Evolutionary conservation across 2,113 vertebrate species (phyloP), one percentile per base, ranked within the genome.

Genomic region (Daboia siamensis): DNA sequence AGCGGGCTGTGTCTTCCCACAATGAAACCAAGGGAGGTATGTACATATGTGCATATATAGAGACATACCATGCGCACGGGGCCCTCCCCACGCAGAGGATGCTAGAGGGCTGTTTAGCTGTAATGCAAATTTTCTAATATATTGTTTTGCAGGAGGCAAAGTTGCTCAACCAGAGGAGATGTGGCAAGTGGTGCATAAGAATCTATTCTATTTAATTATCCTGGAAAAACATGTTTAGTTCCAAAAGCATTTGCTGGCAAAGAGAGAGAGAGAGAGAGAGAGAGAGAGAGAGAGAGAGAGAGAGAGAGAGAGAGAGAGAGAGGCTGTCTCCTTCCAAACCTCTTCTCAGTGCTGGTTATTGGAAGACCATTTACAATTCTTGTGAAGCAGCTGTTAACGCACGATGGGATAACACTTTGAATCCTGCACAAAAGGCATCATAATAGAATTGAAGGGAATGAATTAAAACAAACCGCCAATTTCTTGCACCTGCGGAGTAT

Each of bases 1-100:
- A 3, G 94, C 64, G 3, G 57, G 55, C 93, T 48, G 21, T 0
- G 39, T 2, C 6, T 17, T 48, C 4, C 59, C 33, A 10, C 29
- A 80, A 59, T 12, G 1, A 0, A 57, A 54, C 3, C 0, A 13
- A 1, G 23, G 0, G 24, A 1, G 0, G 21, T 6, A 33, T 2
- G 24, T 1, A 24, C 24, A 3, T 13, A 17, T 4, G 0, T 13
- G 12, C 26, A 29, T 59, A 13, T 13, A 13, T 0, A 51, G 7
- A 51, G 48, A 51, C 8, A 51, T 51, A 51, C 1, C 9, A 4
- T 12, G 26, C 17, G 33, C 33, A 33, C 74, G 3, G 17, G 15
- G 20, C 17, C 69, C 33, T 8, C 33, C 69, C 69, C 1, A 39
- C 21, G 17, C 17, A 21, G 39, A 80, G 21, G 17, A 80, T 39